Evolutionary conservation across 2,797 vertebrate species (phyloP).

Genomic region (Choloepus didactylus): DNA sequence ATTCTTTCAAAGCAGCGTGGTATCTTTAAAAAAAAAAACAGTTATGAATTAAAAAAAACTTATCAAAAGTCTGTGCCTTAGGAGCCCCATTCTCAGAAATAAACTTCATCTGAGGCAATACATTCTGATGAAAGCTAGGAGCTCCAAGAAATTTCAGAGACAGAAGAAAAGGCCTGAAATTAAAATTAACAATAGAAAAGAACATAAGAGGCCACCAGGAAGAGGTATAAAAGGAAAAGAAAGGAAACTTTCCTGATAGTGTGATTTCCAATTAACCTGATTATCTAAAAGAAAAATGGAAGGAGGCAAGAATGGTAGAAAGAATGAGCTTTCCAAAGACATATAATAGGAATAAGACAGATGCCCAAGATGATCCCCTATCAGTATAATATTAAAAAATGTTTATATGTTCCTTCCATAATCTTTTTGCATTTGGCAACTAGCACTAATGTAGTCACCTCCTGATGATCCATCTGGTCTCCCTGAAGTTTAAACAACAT

Average conservation of each 20-base stretch:
- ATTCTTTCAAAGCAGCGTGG: not conserved
- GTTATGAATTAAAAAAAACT: not conserved
- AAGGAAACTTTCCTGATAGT: not conserved
- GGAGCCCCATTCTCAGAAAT: not conserved
- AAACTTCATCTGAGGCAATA: not conserved
- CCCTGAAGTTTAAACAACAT: not conserved
- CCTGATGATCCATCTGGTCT: not conserved
- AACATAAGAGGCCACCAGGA: not conserved
- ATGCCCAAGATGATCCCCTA: not conserved
- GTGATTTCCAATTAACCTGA: not conserved
- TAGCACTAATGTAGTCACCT: not conserved
- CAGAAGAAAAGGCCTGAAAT: not conserved
- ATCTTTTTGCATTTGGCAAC: not conserved
- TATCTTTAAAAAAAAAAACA: not conserved
- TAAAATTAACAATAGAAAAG: conserved; percentile 16
- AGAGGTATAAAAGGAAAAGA: not conserved
- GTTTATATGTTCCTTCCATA: not conserved
- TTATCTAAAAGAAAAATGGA: not conserved
- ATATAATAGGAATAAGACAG: not conserved
- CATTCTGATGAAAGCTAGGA: not conserved
- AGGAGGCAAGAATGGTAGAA: not conserved
- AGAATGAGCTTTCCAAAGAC: not conserved
- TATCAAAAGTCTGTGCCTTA: not conserved
- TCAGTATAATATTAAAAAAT: not conserved
- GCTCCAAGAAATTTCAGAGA: not conserved